Evolutionary conservation across 2,888 invertebrate species (phyloP).

Genomic region (Argyresthia goedartella): DNA sequence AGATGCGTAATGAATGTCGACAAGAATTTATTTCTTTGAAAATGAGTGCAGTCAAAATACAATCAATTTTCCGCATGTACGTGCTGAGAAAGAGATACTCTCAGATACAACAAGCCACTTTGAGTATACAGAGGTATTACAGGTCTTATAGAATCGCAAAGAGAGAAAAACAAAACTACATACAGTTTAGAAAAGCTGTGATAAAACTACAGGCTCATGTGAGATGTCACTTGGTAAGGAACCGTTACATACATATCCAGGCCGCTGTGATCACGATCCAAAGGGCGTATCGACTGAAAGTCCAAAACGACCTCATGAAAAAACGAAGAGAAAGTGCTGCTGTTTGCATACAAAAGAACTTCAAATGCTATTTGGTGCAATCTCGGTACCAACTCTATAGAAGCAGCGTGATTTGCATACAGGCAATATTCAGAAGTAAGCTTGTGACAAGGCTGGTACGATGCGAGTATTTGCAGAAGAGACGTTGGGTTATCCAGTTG

Average conservation of each 20-base stretch:
- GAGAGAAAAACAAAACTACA: conserved; percentile 21
- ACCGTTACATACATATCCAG: conserved; percentile 29
- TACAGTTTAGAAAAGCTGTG: conserved; percentile 14
- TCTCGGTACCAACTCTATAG: conserved; percentile 31
- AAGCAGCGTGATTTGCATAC: conserved; percentile 35
- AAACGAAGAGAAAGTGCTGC: conserved; percentile 30
- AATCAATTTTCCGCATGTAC: conserved; percentile 43
- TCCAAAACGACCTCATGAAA: conserved; percentile 20
- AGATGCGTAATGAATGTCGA: conserved; percentile 29
- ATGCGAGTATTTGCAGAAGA: conserved; percentile 39
- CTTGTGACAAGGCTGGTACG: conserved; percentile 39
- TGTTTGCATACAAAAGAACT: conserved; percentile 41
- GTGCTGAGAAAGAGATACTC: conserved; percentile 27
- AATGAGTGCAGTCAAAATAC: conserved; percentile 32
- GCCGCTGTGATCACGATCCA: conserved; percentile 40
- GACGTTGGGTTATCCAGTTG: conserved; percentile 33
- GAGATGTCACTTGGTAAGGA: conserved; percentile 31
- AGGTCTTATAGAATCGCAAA: neutral
- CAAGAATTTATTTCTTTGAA: conserved; percentile 28
- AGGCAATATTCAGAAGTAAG: conserved; percentile 52
- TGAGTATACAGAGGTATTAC: conserved; percentile 7
- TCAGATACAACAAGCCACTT: conserved; percentile 23
- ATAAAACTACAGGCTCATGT: conserved; percentile 31
- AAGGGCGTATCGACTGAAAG: conserved; percentile 39
- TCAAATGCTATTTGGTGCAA: conserved; percentile 34